Evolutionary conservation across 1,140 invertebrate species (phyloP).

Genomic region (Drosophila insularis): DNA sequence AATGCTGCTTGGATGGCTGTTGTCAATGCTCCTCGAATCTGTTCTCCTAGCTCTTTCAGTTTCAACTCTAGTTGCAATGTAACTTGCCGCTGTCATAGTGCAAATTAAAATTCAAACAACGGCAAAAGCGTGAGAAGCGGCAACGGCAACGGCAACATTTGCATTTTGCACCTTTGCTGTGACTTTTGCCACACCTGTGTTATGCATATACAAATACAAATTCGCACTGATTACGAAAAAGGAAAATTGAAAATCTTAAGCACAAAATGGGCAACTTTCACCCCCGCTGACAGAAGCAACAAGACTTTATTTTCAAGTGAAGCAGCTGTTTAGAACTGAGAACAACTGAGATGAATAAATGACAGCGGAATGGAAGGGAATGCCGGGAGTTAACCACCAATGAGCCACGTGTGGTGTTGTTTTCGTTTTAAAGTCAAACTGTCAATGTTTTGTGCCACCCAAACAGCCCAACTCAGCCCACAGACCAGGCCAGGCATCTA

Average conservation of each 20-base stretch:
- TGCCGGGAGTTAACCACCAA: background rate
- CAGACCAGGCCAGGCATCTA: constrained; percentile 18
- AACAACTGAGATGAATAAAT: background rate
- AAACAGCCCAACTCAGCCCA: background rate
- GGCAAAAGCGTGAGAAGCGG: constrained; percentile 26
- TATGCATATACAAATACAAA: constrained; percentile 53
- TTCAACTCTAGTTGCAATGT: constrained; percentile 43
- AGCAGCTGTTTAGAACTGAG: constrained; percentile 40
- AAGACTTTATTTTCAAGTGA: constrained; percentile 6
- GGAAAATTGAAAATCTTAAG: constrained; percentile 80
- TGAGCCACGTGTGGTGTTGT: constrained; percentile 59
- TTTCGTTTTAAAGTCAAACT: constrained; percentile 65
- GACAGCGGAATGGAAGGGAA: background rate
- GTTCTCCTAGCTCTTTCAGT: background rate
- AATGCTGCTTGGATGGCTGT: constrained; percentile 37
- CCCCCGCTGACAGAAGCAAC: background rate
- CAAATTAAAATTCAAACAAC: constrained; percentile 79
- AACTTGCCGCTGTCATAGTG: constrained; percentile 46
- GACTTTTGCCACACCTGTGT: constrained; percentile 74
- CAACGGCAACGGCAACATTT: constrained; percentile 67
- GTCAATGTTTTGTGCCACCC: constrained; percentile 57
- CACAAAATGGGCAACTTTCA: constrained; percentile 36
- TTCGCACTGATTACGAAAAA: constrained; percentile 65
- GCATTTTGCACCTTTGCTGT: constrained; percentile 70
- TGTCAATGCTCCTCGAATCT: constrained; percentile 7